Evolutionary conservation across 92 coral and sea anemone genomes (phyloP).

Genomic region (Parazoanthus darwini): DNA sequence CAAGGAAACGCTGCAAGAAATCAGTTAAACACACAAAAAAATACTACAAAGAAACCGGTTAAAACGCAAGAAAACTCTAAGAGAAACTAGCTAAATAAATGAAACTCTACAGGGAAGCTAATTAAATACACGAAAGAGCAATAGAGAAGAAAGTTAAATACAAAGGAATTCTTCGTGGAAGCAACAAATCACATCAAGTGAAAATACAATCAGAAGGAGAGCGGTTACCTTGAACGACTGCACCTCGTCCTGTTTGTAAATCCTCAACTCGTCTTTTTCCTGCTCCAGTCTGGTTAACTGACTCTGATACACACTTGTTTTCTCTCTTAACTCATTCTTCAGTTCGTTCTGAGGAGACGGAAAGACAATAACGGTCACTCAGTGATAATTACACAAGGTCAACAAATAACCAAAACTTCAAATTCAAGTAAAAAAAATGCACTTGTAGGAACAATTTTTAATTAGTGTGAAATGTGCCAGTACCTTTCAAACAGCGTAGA

Average conservation of each 20-base stretch:
- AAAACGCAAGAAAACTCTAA: too few species aligned
- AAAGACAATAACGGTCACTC: background rate
- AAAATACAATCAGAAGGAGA: background rate
- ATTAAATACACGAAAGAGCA: too few species aligned
- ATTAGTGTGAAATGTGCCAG: background rate
- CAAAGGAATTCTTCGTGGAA: background rate
- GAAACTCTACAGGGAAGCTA: too few species aligned
- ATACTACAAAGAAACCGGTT: too few species aligned
- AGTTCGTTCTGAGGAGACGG: constrained; percentile 53
- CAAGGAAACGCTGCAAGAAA: too few species aligned
- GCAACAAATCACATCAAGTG: background rate
- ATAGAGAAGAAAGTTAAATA: too few species aligned
- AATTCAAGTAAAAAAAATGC: background rate
- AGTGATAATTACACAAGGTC: background rate
- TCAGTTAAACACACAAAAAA: too few species aligned
- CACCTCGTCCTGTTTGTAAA: constrained; percentile 87
- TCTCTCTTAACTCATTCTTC: constrained; percentile 66
- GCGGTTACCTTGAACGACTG: constrained; percentile 82
- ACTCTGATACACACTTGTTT: constrained; percentile 51
- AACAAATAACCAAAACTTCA: too few species aligned
- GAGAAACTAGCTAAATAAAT: too few species aligned
- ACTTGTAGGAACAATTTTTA: background rate
- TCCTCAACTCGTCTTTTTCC: constrained; percentile 70
- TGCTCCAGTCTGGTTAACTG: constrained; percentile 69
- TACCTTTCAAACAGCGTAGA: too few species aligned